Conservation (phyloP, 2,888 invertebrate species). For the Leptarthrus brevirostris region DNA sequence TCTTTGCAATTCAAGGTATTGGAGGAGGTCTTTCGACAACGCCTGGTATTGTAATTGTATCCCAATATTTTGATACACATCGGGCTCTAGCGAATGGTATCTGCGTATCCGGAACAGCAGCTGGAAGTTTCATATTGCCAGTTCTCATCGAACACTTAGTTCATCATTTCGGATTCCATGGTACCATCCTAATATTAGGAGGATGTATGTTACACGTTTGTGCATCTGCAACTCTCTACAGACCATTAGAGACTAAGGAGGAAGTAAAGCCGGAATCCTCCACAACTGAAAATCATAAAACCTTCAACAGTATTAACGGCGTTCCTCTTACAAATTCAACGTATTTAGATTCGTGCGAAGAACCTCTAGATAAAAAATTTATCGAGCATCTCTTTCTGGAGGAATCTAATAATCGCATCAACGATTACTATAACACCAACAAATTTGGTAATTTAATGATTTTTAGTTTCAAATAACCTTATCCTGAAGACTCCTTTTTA, state of each 20-base stretch:
- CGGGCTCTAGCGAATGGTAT: constrained; percentile 83
- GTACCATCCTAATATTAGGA: constrained; percentile 76
- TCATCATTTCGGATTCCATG: constrained; percentile 78
- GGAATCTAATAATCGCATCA: constrained; percentile 66
- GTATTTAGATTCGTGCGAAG: constrained; percentile 65
- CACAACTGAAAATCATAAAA: constrained; percentile 48
- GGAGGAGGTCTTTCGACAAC: constrained; percentile 84
- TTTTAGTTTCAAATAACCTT: constrained; percentile 52
- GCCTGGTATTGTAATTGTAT: constrained; percentile 83
- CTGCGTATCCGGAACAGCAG: constrained; percentile 83
- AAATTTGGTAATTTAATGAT: constrained; percentile 53
- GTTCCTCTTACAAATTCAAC: constrained; percentile 65
- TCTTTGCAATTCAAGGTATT: constrained; percentile 69
- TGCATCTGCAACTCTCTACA: constrained; percentile 76
- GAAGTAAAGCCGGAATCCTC: constrained; percentile 49
- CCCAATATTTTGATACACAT: constrained; percentile 82
- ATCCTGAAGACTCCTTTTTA: constrained; percentile 47
- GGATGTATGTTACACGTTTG: constrained; percentile 83
- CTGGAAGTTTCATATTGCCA: constrained; percentile 82
- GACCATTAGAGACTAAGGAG: constrained; percentile 67
- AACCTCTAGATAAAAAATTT: constrained; percentile 64
- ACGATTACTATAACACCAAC: constrained; percentile 63
- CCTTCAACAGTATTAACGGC: constrained; percentile 61
- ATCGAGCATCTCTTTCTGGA: constrained; percentile 67
- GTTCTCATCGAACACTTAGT: constrained; percentile 78